Conservation (phyloP, 1,140 invertebrate genomes). For the Rhagoletis zephyria region DNA sequence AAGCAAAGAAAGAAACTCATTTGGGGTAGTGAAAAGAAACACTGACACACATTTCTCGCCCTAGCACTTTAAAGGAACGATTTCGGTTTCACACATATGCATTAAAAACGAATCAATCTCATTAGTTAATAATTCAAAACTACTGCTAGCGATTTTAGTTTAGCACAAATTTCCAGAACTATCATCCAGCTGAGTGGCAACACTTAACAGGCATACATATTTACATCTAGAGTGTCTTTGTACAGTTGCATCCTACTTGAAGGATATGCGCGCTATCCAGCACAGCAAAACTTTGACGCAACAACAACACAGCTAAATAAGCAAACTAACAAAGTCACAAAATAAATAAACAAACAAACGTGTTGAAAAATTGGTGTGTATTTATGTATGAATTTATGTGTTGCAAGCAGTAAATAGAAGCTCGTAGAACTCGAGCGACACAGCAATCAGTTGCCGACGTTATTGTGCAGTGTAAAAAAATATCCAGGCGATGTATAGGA, state of each 20-base stretch:
- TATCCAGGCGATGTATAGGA: not conserved
- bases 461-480: not conserved
- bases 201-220: not conserved
- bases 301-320: constrained; percentile 19
- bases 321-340: not conserved
- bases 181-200: too few species aligned
- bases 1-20: not conserved
- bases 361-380: not conserved
- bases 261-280: not conserved
- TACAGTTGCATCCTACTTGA: not conserved
- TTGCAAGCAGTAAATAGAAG: not conserved
- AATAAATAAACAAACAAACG: constrained; percentile 41
- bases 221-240: not conserved
- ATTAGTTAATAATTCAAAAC: too few species aligned
- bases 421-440: not conserved
- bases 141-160: too few species aligned
- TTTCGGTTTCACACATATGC: not conserved
- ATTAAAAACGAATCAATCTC: too few species aligned
- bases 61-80: too few species aligned
- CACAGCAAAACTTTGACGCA: constrained; percentile 31
- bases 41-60: too few species aligned
- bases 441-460: constrained; percentile 25
- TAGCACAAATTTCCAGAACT: too few species aligned
- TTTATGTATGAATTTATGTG: not conserved
- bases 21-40: too few species aligned